Evolutionary conservation across 2,113 vertebrate genomes (phyloP).

Genomic region (Toxotes chatareus): DNA sequence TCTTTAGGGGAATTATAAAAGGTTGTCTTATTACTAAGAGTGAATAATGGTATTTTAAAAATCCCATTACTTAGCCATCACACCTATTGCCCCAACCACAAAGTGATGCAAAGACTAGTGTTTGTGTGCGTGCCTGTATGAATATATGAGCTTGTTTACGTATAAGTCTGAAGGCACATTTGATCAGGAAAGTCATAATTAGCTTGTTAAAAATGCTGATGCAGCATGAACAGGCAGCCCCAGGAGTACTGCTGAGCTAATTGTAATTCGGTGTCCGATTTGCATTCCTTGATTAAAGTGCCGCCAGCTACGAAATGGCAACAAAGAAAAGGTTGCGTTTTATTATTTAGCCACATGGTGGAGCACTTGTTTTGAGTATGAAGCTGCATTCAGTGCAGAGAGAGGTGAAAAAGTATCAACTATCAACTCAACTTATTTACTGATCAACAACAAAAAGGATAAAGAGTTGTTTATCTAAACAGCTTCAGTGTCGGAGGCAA

Average conservation of each 20-base stretch:
- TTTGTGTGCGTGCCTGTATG: not conserved
- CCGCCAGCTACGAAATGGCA: not conserved
- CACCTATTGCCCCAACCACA: not conserved
- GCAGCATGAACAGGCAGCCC: not conserved
- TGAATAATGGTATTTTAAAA: not conserved
- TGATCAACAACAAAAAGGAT: not conserved
- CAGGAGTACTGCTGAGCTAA: not conserved
- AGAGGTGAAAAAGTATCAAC: not conserved
- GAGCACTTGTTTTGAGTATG: slow-evolving; percentile 28
- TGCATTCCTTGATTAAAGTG: slow-evolving; percentile 3
- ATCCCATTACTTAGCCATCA: not conserved
- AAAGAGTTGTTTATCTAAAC: no score
- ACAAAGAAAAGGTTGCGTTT: slow-evolving; percentile 2
- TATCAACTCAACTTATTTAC: no score
- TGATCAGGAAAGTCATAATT: not conserved
- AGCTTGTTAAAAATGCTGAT: slow-evolving; percentile 13
- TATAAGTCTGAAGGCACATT: not conserved
- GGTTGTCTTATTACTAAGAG: not conserved
- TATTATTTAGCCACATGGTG: slow-evolving; percentile 40
- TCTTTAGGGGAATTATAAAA: not conserved
- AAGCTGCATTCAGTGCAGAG: not conserved
- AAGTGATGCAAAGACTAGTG: not conserved
- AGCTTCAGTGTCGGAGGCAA: not conserved
- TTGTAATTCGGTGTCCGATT: slow-evolving; percentile 22
- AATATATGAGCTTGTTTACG: not conserved